Percentiles rank a stretch among this genome's conserved stretches.
These are phyloP conservation scores for Fistularia tabacaria DNA, from an alignment of 2,797 vertebrate species.

Conservation along the genomic window DNA sequence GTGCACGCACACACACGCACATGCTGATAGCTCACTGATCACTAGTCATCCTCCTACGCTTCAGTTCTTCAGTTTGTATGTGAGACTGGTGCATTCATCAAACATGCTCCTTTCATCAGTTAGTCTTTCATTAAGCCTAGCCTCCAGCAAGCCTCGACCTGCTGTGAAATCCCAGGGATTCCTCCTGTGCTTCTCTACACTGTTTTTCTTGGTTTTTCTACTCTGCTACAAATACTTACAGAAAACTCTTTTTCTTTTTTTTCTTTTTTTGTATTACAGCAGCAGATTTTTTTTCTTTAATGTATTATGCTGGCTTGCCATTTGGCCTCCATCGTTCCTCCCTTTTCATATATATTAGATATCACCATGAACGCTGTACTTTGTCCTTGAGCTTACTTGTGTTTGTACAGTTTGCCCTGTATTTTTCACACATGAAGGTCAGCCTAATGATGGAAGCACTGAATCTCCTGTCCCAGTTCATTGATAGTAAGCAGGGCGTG, in stretches of 20 bases:
- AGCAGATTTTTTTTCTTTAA: slow-evolving; percentile 1
- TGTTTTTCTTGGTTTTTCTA: slow-evolving; percentile 12
- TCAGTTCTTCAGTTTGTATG: slow-evolving; percentile 32
- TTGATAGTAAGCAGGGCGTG: slow-evolving; percentile 62
- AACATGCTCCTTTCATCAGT: slow-evolving; percentile 54
- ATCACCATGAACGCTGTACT: slow-evolving; percentile 23
- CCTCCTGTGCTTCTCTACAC: slow-evolving; percentile 20
- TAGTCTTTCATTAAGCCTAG: slow-evolving; percentile 46
- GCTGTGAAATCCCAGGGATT: slow-evolving; percentile 67
- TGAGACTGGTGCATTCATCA: slow-evolving; percentile 25
- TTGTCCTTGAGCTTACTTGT: slow-evolving; percentile 27
- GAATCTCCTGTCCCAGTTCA: slow-evolving; percentile 41
- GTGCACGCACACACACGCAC: slow-evolving; percentile 5
- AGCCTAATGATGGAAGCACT: slow-evolving; percentile 40
- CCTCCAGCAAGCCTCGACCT: slow-evolving; percentile 63
- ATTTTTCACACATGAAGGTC: slow-evolving; percentile 54
- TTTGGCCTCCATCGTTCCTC: neutral
- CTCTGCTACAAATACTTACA: slow-evolving; percentile 3
- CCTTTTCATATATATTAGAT: slow-evolving; percentile 9
- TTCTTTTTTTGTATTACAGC: neutral
- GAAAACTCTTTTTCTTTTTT: slow-evolving; percentile 2
- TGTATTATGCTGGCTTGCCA: neutral
- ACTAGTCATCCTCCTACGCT: slow-evolving; percentile 54
- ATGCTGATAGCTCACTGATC: slow-evolving; percentile 37
- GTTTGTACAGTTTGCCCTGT: slow-evolving; percentile 27